These are phyloP conservation scores for Acronicta psi DNA, from an alignment of 2,888 invertebrate species.

Conservation along the genomic window DNA sequence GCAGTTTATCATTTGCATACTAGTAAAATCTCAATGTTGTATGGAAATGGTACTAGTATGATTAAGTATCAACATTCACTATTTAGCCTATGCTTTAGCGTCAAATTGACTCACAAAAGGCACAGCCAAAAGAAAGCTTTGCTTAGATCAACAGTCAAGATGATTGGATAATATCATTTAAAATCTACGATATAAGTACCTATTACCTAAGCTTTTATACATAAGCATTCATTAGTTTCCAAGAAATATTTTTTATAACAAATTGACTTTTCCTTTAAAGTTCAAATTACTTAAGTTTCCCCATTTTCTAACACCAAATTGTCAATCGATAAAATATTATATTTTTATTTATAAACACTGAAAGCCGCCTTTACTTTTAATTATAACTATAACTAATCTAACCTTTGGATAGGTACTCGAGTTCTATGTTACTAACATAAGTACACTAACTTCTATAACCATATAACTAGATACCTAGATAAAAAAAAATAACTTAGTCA, in stretches of 20 bases:
- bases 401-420: constrained; percentile 45
- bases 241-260: constrained; percentile 28
- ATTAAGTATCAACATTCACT: constrained; percentile 25
- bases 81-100: constrained; percentile 48
- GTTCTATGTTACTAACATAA: constrained; percentile 6
- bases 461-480: constrained; percentile 5
- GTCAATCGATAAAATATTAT: constrained; percentile 16
- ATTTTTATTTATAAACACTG: constrained; percentile 34
- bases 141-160: constrained; percentile 48
- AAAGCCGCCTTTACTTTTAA: constrained; percentile 43
- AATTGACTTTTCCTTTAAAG: constrained; percentile 37
- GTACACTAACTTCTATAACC: neutral
- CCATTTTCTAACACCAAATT: constrained; percentile 9
- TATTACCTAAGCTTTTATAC: constrained; percentile 9
- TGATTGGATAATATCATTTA: constrained; percentile 13
- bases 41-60: constrained; percentile 1
- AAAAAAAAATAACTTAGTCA: constrained; percentile 35
- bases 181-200: constrained; percentile 5
- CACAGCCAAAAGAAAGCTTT: constrained; percentile 59
- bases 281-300: constrained; percentile 13
- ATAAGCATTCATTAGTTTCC: constrained; percentile 19
- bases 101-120: constrained; percentile 65
- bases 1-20: constrained; percentile 17
- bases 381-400: constrained; percentile 13
- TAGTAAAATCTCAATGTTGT: constrained; percentile 16